phyloP scores from a whole-genome alignment of 2,888 invertebrate species.

The Tortricodes alternella region DNA sequence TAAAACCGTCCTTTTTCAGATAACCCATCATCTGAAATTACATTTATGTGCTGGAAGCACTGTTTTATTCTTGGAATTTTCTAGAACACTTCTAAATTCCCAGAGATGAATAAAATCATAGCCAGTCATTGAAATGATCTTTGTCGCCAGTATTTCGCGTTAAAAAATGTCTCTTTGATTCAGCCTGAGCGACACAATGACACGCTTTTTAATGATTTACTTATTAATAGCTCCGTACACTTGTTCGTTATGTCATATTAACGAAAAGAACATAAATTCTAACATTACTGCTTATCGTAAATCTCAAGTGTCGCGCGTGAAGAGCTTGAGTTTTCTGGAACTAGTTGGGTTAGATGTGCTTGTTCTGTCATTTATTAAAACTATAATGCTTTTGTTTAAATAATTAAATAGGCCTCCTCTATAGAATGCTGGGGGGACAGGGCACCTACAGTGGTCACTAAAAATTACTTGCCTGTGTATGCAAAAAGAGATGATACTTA shows the following conservation, averaged over 20 bases:
- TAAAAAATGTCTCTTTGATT: slow-evolving; percentile 1
- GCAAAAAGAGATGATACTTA: too few species aligned
- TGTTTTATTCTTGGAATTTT: not conserved
- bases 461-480: too few species aligned
- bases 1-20: too few species aligned
- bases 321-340: not conserved
- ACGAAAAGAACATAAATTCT: slow-evolving; percentile 20
- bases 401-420: too few species aligned
- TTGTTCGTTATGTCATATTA: slow-evolving; percentile 30
- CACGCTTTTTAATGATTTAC: slow-evolving; percentile 16
- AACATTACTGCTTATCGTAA: slow-evolving; percentile 17
- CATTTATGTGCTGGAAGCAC: too few species aligned
- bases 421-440: too few species aligned
- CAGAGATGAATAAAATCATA: too few species aligned
- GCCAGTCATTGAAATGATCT: too few species aligned
- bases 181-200: slow-evolving; percentile 11
- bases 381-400: too few species aligned
- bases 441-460: too few species aligned
- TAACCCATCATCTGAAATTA: too few species aligned
- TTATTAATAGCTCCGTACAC: slow-evolving; percentile 26
- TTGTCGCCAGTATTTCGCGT: not conserved
- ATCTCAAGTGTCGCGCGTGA: slow-evolving; percentile 4
- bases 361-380: too few species aligned
- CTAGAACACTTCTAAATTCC: not conserved
- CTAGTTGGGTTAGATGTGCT: not conserved